Evolutionary conservation across 1,140 invertebrate genomes (phyloP), one percentile per base, ranked within the genome.

Genomic region (Drosophila nebulosa): DNA sequence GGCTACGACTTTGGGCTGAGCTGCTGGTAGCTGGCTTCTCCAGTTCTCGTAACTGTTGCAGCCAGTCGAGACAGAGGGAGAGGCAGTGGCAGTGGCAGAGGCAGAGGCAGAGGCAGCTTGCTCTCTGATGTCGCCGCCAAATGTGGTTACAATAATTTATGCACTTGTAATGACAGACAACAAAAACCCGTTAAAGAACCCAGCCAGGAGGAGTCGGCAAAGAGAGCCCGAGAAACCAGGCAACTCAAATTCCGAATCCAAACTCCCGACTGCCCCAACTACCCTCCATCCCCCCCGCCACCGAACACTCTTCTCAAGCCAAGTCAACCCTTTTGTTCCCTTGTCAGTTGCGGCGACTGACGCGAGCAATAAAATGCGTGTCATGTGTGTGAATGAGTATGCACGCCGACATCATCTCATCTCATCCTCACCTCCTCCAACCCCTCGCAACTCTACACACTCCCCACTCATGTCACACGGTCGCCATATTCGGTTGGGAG

Each of bases 121-220:
- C 42, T 39, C 21, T 22, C 30, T 32, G 69, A 46, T 66, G 83
- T 77, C 60, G 73, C 81, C 79, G 67, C 78, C 81, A 88, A 86
- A 86, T 86, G 83, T 78, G 83, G 83, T 86, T 86, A 86, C 83
- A 86, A 88, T 86, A 88, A 86, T 86, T 86, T 86, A 86, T 86
- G 83, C 83, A 86, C 83, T 86, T 88, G 83, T 86, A 86, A 86
- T 86, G 83, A 86, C 83, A 81, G 78, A 88, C 83, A 86, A 86
- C 83, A 86, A 86, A 83, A 79, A 32, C 52, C 39, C 83, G 74
- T 85, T 81, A 84, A 81, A 81, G 80, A 78, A 86, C 61, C 56
- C 56, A 42, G 77, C 51, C 69, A 66, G 60, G 63, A 66, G 60
- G 63, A 60, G 53, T 62, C 55, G 63, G 61, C n/a, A n/a, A n/a